Base-by-base conservation (phyloP, 2,113 vertebrate species). In the Hippocampus abdominalis region DNA sequence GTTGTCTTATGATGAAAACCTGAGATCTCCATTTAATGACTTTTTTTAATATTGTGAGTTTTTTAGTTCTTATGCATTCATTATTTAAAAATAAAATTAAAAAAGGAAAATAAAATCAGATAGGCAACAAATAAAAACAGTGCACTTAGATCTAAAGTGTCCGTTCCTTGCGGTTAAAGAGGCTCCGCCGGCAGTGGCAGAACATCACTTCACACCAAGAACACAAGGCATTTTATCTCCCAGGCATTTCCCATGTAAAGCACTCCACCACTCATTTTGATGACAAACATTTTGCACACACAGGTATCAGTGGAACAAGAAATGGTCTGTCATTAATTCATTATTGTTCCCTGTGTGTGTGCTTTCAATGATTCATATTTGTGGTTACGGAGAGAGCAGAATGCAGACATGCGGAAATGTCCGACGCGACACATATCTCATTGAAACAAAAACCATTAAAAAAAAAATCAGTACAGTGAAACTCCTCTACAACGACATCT, bases 291-390 rank as follows among this genome's bases (percentile, higher is more conserved):
- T 84, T 23, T 68, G 62, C 68, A 81, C 77, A 76, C 69, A 75
- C 67, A 77, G 56, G 56, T 53, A 84, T 79, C 69, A 66, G 53
- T 56, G 48, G 74, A 76, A 80, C 70, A 75, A 71, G 71, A 85
- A 74, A 75, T 68, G 61, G 64, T 86, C 75, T 56, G 82, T 83
- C 78, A 85, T 84, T 78, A 71, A 83, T 82, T 81, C 53, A 77
- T 78, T 78, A 85, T 78, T 78, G 73, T 69, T 73, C 29, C 66
- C 48, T 73, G 63, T 54, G 49, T 54, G 49, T 77, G 70, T 70
- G 69, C 65, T 77, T 83, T 81, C 68, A 87, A 78, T 82, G 69
- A 88, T 86, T 81, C 81, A 89, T 81, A 71, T 49, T 70, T 83
- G 21, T 63, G 69, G 79, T 81, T 80, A 82, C 76, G 72, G 46